phyloP scores from a whole-genome alignment of 2,797 vertebrate genomes.

The Bucorvus abyssinicus region DNA sequence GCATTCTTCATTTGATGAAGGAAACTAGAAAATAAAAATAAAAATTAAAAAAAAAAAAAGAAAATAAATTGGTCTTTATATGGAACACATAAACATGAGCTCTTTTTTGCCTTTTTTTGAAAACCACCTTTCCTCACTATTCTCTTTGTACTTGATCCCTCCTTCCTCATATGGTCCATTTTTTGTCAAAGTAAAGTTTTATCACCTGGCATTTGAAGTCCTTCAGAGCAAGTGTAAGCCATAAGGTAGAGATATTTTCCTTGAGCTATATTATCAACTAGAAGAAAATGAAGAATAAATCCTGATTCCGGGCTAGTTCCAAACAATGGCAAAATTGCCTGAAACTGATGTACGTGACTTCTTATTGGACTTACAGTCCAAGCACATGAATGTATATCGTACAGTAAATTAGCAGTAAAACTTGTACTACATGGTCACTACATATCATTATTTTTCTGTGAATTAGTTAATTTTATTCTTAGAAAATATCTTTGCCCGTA shows the following conservation, averaged over 20 bases:
- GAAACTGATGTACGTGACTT: not conserved
- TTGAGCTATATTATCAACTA: slow-evolving; percentile 33
- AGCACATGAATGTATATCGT: not conserved
- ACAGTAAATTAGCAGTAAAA: not conserved
- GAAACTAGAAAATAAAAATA: slow-evolving; percentile 17
- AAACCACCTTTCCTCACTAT: not conserved
- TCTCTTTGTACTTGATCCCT: not conserved
- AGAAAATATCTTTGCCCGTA: not conserved
- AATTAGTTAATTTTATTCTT: not conserved
- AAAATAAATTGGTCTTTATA: not conserved
- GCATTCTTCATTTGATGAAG: slow-evolving; percentile 43
- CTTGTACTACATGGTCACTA: not conserved
- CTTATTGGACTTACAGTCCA: not conserved
- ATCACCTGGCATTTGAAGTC: not conserved
- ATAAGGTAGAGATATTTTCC: slow-evolving; percentile 27
- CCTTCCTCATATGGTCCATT: slow-evolving; percentile 11
- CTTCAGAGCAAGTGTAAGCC: not conserved
- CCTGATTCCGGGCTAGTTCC: slow-evolving; percentile 25
- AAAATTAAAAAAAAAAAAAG: not conserved
- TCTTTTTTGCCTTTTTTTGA: not conserved
- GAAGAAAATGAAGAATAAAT: slow-evolving; percentile 49
- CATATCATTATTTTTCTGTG: not conserved
- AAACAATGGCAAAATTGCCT: not conserved
- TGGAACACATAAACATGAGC: not conserved
- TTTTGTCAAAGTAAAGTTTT: slow-evolving; percentile 58